A percentile compares a stretch with the other conserved stretches of the same genome.
phyloP scores from a whole-genome alignment of 2,888 invertebrate species.

The Phortica magna region DNA sequence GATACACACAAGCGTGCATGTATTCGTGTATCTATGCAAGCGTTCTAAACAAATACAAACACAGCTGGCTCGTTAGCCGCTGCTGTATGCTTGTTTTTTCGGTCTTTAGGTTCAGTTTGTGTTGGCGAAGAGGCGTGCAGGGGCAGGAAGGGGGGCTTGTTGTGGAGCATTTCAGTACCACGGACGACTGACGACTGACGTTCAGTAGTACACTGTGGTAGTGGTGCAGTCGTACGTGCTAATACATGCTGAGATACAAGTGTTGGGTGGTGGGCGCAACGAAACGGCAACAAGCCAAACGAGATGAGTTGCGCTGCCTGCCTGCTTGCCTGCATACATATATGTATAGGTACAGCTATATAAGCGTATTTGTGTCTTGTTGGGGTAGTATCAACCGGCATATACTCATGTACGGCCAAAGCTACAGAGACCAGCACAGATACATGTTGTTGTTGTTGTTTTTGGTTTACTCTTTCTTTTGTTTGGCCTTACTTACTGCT shows the following conservation, averaged over 20 bases:
- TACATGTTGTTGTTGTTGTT: background rate
- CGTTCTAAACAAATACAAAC: constrained; percentile 44
- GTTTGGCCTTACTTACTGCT: background rate
- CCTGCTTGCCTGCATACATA: background rate
- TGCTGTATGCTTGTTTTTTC: constrained; percentile 56
- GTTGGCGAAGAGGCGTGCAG: no score
- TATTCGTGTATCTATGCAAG: constrained; percentile 33
- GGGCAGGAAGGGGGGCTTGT: constrained; percentile 35
- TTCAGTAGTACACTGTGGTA: constrained; percentile 27
- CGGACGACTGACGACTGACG: no score
- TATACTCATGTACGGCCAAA: background rate
- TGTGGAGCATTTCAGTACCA: background rate
- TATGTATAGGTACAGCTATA: background rate
- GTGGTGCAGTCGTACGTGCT: constrained; percentile 3
- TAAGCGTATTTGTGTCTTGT: constrained; percentile 8
- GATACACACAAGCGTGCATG: background rate
- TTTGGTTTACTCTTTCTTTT: background rate
- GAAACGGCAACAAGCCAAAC: background rate
- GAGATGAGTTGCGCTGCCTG: background rate
- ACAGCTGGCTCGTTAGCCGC: constrained; percentile 43
- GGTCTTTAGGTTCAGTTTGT: background rate
- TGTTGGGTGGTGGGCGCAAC: background rate
- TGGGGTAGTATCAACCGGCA: constrained; percentile 28
- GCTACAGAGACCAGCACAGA: background rate
- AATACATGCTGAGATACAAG: background rate